phyloP scores from a whole-genome alignment of 2,113 vertebrate genomes.

The Copsychus sechellarum region DNA sequence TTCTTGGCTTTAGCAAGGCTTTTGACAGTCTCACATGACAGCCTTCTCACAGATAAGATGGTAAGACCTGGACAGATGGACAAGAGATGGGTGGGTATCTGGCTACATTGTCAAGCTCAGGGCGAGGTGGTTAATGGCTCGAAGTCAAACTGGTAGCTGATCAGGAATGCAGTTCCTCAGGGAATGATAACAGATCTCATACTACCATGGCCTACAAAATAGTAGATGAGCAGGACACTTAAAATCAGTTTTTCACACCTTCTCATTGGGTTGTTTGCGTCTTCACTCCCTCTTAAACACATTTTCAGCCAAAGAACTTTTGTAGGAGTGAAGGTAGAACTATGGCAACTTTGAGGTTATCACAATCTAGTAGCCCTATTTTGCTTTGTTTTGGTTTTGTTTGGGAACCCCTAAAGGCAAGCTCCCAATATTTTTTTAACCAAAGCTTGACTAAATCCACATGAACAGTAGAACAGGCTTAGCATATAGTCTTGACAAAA shows the following conservation, averaged over 20 bases:
- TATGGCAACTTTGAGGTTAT: neutral
- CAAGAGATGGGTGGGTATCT: neutral
- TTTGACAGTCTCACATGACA: neutral
- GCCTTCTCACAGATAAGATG: neutral
- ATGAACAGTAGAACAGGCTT: neutral
- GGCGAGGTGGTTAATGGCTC: neutral
- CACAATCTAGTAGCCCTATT: neutral
- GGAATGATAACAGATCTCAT: accelerated
- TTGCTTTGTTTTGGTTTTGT: neutral
- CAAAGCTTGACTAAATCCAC: neutral
- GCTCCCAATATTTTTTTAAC: neutral
- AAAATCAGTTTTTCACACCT: neutral
- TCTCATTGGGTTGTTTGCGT: neutral
- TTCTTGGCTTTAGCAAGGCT: neutral
- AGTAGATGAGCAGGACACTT: neutral
- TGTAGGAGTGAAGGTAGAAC: neutral
- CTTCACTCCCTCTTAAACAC: neutral
- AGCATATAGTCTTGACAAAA: neutral
- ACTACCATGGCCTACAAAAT: neutral
- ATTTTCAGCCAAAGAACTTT: neutral
- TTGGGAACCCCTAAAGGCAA: neutral
- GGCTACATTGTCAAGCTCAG: neutral
- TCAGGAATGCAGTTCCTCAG: neutral
- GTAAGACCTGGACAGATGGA: neutral
- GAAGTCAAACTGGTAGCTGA: neutral